Evolutionary conservation across 2,888 invertebrate genomes (phyloP), one percentile per base, ranked within the genome.

Genomic region (Auanema sp.): DNA sequence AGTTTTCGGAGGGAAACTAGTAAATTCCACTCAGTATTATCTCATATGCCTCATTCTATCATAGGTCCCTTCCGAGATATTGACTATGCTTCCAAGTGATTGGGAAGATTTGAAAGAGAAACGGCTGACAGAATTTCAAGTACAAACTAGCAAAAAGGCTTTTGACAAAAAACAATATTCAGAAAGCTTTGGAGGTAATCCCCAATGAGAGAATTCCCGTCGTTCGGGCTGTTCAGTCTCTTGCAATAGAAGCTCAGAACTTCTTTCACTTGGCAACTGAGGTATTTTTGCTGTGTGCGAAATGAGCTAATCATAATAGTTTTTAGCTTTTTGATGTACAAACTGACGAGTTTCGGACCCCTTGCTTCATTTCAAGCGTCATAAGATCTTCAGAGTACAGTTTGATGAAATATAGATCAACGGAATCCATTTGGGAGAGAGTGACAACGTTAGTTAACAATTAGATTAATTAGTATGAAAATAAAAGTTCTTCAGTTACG

Each of bases 51-150:
- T 47, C 47, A 21, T 18, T 18, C 10, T 47, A 5, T 47, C 10
- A 6, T 16, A 14, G 67, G 60, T 56, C 24, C 54, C 64, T 2
- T 64, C 71, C 2, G 77, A 79, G 54, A 71, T 79, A 25, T 65
- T 73, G 12, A 65, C 72, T n/a, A 67, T 73, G 33, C 65, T 79
- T 2, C 78, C 78, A 14, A 71, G 75, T 41, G 79, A 79, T 55
- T 79, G 78, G 78, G 79, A 79, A 52, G 79, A 79, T 42, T 75
- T 71, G 12, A 78, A 78, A 54, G 79, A 79, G 60, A 77, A 76
- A 57, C 53, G 75, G 42, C 61, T 79, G 16, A 57, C 64, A 6
- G 65, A 67, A 10, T 76, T 75, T 53, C 75, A 76, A 63, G 72
- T 73, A n/a, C 16, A n/a, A 60, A 24, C 4, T 14, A 16, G 25